Base-by-base conservation (phyloP, 1,140 invertebrate species). In the Aphidius gifuensis region DNA sequence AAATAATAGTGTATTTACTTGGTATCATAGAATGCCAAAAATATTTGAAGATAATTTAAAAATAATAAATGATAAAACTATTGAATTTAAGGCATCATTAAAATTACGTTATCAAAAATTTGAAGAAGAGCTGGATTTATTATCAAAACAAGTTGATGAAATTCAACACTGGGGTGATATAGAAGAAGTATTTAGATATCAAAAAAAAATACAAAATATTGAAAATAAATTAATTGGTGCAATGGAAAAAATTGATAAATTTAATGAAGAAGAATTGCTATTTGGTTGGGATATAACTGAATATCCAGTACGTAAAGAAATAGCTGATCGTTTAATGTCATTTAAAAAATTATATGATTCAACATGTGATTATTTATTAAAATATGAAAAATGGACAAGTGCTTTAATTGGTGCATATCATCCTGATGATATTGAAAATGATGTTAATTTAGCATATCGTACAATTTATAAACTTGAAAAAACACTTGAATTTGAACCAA, bases 301-400 rank as follows among this genome's bases (percentile, higher is more conserved):
- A 60, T 98, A 98, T 85, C 93, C 94, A 1, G 82, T 91, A 61
- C 84, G 94, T 61, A 92, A 87, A 69, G 72, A 84, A 71, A 82
- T 87, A 2, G 85, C 86, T 62, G 91, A 93, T 67, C 90, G 87
- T 75, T 76, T 94, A 9, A 80, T 82, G 49, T 94, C 96, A 0
- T 98, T 90, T 74, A 91, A 95, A 71, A 90, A 90, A 70, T 82
- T 98, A 2, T 98, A 94, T 73, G 93, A 97, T 73, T 89, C 88
- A 8, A 89, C 91, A 1, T 89, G 88, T 61, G 91, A 95, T 38
- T 98, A 96, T 76, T 83, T 93, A 43, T 85, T 86, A 38, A 96
- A 93, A 76, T 83, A 92, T 78, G 86, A 92, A 65, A 80, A 83
- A 23, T 96, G 94, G 93, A 90, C 94, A 83, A 85, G 85, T 61